Conservation (phyloP, 2,113 vertebrate species). For the Scalopus aquaticus region DNA sequence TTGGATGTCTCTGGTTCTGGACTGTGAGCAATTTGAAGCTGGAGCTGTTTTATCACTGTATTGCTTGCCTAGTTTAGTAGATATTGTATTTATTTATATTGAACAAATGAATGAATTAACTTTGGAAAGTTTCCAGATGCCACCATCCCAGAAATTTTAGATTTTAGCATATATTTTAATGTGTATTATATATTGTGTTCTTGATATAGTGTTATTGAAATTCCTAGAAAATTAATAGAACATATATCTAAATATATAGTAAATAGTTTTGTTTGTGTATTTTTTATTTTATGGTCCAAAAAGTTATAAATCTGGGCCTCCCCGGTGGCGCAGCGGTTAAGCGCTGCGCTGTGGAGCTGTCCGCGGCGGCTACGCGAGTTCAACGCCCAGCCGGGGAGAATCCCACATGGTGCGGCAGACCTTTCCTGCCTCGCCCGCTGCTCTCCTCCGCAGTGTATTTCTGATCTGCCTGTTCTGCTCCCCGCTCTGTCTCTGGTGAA, state of each 20-base stretch:
- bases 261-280: not conserved
- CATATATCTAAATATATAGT: not conserved
- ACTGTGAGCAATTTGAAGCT: not conserved
- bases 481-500: too few species aligned
- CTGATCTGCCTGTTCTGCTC: too few species aligned
- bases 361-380: too few species aligned
- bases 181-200: not conserved
- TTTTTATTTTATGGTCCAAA: not conserved
- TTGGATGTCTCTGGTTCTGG: not conserved
- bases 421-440: too few species aligned
- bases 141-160: not conserved
- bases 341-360: too few species aligned
- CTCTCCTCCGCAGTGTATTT: too few species aligned
- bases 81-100: not conserved
- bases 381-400: too few species aligned
- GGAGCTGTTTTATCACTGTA: not conserved
- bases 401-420: too few species aligned
- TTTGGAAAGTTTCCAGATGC: not conserved
- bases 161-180: constrained; percentile 10
- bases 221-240: not conserved
- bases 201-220: not conserved
- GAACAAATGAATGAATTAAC: not conserved
- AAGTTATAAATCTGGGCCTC: constrained; percentile 7
- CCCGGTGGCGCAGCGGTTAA: too few species aligned
- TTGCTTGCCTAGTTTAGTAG: not conserved